Percentiles rank a stretch among this genome's conserved stretches.
Conservation (phyloP, 2,888 invertebrate species). For the Glaucopsyche alexis region DNA sequence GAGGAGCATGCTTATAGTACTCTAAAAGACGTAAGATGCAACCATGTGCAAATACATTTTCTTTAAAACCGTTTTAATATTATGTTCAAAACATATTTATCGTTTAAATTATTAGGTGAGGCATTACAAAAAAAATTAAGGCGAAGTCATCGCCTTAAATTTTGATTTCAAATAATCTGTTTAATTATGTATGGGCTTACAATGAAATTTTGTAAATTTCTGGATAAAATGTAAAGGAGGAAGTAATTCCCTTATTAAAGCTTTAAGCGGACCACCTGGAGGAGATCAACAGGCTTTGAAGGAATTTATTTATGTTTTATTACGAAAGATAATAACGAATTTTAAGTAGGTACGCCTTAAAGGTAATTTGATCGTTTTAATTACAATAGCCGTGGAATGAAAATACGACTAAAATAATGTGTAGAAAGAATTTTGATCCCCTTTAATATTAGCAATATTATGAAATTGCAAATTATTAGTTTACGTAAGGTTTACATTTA, state of each 20-base stretch:
- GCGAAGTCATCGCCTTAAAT: not conserved
- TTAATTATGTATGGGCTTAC: slow-evolving; percentile 11
- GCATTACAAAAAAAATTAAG: not conserved
- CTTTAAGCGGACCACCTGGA: slow-evolving; percentile 21
- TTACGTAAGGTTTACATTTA: not conserved
- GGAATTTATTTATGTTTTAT: slow-evolving; percentile 25
- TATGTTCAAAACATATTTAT: too few species aligned
- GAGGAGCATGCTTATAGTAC: too few species aligned
- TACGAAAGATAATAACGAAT: slow-evolving; percentile 14
- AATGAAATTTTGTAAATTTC: not conserved
- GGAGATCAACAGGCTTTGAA: slow-evolving; percentile 20
- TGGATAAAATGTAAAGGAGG: slow-evolving; percentile 19
- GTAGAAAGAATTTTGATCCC: not conserved
- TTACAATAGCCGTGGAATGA: not conserved
- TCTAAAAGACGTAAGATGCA: too few species aligned
- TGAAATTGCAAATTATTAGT: not conserved
- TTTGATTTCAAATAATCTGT: slow-evolving; percentile 1
- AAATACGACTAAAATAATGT: not conserved
- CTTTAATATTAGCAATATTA: not conserved
- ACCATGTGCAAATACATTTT: too few species aligned
- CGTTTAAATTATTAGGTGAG: too few species aligned
- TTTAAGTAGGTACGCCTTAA: not conserved
- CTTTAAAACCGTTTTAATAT: too few species aligned
- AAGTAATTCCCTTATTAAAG: slow-evolving; percentile 16
- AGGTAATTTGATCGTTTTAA: slow-evolving; percentile 15